phyloP scores from a whole-genome alignment of 2,888 invertebrate genomes.

The Agonum fuliginosum region DNA sequence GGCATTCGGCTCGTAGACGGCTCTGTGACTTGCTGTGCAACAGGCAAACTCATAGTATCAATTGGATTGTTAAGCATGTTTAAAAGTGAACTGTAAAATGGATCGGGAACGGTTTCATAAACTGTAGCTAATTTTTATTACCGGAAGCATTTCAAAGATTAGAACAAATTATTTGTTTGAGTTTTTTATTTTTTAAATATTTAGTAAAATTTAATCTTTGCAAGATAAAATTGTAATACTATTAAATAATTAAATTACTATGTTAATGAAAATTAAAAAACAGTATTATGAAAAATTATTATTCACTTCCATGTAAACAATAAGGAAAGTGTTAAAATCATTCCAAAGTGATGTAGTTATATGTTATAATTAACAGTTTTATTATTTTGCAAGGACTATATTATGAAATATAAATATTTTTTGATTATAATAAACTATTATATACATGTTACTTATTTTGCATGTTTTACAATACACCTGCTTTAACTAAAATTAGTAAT shows the following conservation, averaged over 20 bases:
- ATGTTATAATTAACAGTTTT: constrained; percentile 54
- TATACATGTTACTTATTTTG: constrained; percentile 59
- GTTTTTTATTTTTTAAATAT: constrained; percentile 8
- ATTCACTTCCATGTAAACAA: constrained; percentile 6
- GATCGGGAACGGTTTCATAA: constrained; percentile 7
- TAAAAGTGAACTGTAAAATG: constrained; percentile 33
- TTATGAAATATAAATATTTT: constrained; percentile 59
- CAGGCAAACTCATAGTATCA: constrained; percentile 37
- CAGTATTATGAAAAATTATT: constrained; percentile 33
- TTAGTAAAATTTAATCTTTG: neutral
- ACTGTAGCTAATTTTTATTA: constrained; percentile 18
- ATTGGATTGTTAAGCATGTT: constrained; percentile 57
- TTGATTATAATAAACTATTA: constrained; percentile 59
- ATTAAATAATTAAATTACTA: neutral
- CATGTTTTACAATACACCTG: constrained; percentile 53
- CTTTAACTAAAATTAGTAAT: constrained; percentile 35
- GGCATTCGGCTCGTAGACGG: constrained; percentile 63
- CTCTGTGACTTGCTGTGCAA: constrained; percentile 59
- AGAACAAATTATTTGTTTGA: constrained; percentile 36
- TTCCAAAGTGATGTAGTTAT: constrained; percentile 54
- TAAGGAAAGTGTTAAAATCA: constrained; percentile 31
- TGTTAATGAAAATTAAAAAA: too few relatives aligned
- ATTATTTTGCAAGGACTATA: constrained; percentile 57
- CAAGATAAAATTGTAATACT: too few relatives aligned
- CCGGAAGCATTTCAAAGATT: constrained; percentile 11